Evolutionary conservation across 2,888 invertebrate species (phyloP), one percentile per base, ranked within the genome.

Genomic region (Ormyrus thymus): DNA sequence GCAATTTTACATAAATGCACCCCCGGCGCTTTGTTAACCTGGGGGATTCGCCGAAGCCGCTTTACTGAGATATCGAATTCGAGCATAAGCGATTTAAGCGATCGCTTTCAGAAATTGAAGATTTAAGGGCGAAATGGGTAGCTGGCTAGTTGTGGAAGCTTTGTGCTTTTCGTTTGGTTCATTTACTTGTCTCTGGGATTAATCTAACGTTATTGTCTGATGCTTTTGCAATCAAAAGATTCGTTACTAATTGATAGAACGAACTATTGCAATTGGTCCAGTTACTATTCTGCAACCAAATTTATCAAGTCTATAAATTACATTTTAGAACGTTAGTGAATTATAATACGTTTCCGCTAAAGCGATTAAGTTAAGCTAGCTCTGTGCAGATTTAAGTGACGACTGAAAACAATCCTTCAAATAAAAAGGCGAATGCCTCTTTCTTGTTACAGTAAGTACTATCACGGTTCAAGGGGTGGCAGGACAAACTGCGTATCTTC

Each of bases 401-500:
- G 29, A 29, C 29, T 29, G 29, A 29, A 29, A 29, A 29, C 29
- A 29, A 29, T 29, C 29, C 29, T 29, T 29, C 29, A 29, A 29
- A 29, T 29, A 29, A 29, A 29, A 29, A 29, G 29, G 1, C 29
- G 29, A 29, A 29, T 29, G 29, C 29, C 29, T 73, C 61, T 74
- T 78, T 70, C 69, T 74, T 61, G 81, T 92, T 92, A 73, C 93
- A 96, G 97, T 96, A 90, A 96, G 96, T 78, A 93, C 95, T 88
- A 94, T 94, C 84, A 94, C 95, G 87, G 95, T 97, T 83, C 95
- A 95, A 90, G 97, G 97, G 62, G 96, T 97, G 48, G 92, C 96
- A 83, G 95, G 95, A 62, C 95, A 95, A 90, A 95, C 95, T 88
- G 95, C 95, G 46, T 94, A 95, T 84, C 92, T 97, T 79, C 97